Evolutionary conservation across 2,888 invertebrate species (phyloP), one percentile per base, ranked within the genome.

Genomic region (Suillia variegata): DNA sequence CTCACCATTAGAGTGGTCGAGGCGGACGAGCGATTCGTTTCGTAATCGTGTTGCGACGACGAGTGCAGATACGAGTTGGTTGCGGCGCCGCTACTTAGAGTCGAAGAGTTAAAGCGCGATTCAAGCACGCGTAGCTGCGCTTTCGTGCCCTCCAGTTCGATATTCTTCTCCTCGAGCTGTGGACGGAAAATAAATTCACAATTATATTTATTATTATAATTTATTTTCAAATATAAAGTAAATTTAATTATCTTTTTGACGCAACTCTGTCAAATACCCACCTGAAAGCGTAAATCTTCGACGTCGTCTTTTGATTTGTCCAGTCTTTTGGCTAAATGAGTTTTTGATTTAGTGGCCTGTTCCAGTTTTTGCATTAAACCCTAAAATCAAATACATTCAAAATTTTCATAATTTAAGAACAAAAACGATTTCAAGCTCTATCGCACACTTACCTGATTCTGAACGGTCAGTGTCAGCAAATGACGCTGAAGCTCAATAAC

Each of bases 401-500:
- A 47, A n/a, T n/a, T n/a, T n/a, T n/a, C n/a, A n/a, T n/a, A n/a
- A n/a, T n/a, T n/a, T n/a, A n/a, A n/a, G 6, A n/a, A n/a, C 13
- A n/a, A 10, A 17, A 6, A 6, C 47, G 17, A 8, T 47, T n/a
- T n/a, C n/a, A n/a, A n/a, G n/a, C n/a, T n/a, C n/a, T n/a, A n/a
- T n/a, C n/a, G n/a, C n/a, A n/a, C 3, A 64, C 83, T 76, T 75
- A 92, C 93, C 89, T 94, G 91, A 85, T 93, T 93, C 80, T 92
- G 89, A 78, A 92, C 91, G 78, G 91, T 90, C 73, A 90, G 87
- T 31, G 88, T 89, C 68, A 94, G 87, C 67, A 94, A 85, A 83
- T 93, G 93, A 71, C 92, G 88, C 82, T 92, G 92, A 76, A 94
- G 85, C 84, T 93, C 91, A 69, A 93, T 83, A 60, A 91, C 89